Percentiles rank a stretch among this genome's conserved stretches.
Conservation (phyloP, 2,797 vertebrate genomes). For the Sebastes miniatus region DNA sequence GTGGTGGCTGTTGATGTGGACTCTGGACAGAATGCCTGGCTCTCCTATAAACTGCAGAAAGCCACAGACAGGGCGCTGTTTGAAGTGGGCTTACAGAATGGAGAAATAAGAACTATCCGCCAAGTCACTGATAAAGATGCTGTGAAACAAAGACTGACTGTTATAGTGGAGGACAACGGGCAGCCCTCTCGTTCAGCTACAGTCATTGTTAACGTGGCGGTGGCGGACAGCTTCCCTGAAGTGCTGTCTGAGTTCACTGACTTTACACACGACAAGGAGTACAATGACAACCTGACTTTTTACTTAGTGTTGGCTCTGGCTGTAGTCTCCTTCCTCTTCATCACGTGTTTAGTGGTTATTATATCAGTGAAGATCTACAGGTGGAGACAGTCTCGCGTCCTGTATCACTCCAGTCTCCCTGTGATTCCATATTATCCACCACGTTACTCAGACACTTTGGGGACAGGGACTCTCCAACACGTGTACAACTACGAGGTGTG, state of each 20-base stretch:
- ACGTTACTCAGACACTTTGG: no score
- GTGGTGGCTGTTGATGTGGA: constrained; percentile 84
- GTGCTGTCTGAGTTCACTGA: constrained; percentile 38
- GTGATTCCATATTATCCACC: constrained; percentile 55
- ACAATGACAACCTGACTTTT: constrained; percentile 36
- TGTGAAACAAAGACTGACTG: constrained; percentile 73
- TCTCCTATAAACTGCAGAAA: constrained; percentile 80
- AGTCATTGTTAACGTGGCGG: constrained; percentile 32
- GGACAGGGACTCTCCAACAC: no score
- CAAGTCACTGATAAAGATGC: constrained; percentile 71
- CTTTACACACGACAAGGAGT: constrained; percentile 36
- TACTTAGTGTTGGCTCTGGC: constrained; percentile 37
- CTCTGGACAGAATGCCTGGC: constrained; percentile 85
- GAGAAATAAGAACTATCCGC: constrained; percentile 75
- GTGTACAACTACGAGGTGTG: no score
- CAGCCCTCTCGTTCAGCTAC: constrained; percentile 32
- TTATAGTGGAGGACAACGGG: constrained; percentile 79
- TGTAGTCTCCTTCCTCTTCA: constrained; percentile 49
- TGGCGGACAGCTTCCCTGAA: constrained; percentile 40
- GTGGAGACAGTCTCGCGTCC: constrained; percentile 34
- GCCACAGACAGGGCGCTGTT: constrained; percentile 75
- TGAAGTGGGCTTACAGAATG: constrained; percentile 77
- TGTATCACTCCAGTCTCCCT: constrained; percentile 49
- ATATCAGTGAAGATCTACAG: constrained; percentile 44
- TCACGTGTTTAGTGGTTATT: constrained; percentile 40